Percentiles rank a stretch among this genome's conserved stretches.
Conservation (phyloP, 2,888 invertebrate genomes). For the Anticlea derivata region DNA sequence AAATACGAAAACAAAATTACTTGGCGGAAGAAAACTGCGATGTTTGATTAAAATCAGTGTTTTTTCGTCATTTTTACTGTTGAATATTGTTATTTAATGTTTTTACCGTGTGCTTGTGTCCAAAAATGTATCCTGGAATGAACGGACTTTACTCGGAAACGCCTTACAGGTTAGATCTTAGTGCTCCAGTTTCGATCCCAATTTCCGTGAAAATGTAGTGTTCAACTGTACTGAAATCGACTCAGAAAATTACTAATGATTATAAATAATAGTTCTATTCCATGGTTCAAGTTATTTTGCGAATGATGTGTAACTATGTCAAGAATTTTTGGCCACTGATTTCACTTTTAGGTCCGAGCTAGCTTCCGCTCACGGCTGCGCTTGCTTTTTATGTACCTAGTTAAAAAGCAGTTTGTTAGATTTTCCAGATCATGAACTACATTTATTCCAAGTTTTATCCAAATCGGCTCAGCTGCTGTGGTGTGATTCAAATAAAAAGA, state of each 20-base stretch:
- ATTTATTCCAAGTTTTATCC: too few species aligned
- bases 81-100: constrained; percentile 43
- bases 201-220: constrained; percentile 10
- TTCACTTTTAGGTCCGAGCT: constrained; percentile 32
- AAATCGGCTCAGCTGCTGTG: too few species aligned
- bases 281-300: neutral
- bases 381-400: too few species aligned
- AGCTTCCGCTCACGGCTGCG: too few species aligned
- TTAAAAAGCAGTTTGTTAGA: too few species aligned
- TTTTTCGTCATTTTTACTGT: constrained; percentile 36
- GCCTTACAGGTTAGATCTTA: constrained; percentile 72
- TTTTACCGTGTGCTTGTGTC: constrained; percentile 39
- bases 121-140: constrained; percentile 70
- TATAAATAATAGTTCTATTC: too few species aligned
- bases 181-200: constrained; percentile 22
- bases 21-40: constrained; percentile 54
- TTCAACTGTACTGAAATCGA: constrained; percentile 3
- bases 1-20: constrained; percentile 58
- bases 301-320: constrained; percentile 23
- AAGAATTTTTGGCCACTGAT: constrained; percentile 28
- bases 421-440: too few species aligned
- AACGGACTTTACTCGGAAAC: constrained; percentile 73
- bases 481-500: too few species aligned
- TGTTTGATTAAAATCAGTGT: constrained; percentile 40
- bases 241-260: neutral